These are phyloP conservation scores for Holcopasites calliopsidis DNA, from an alignment of 1,140 invertebrate species.

Conservation along the genomic window DNA sequence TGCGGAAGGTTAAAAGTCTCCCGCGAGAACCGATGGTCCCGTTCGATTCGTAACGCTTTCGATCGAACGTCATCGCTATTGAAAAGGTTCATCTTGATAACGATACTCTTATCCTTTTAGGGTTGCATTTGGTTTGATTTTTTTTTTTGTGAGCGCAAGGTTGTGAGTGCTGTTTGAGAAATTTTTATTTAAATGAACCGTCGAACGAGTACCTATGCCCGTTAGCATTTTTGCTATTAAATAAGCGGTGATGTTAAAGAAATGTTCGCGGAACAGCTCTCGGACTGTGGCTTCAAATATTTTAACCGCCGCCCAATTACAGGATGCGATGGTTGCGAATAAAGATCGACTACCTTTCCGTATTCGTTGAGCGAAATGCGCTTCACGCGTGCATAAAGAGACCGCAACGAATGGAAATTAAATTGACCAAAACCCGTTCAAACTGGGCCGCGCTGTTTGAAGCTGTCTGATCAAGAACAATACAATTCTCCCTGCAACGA, in stretches of 20 bases:
- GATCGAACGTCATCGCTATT: conserved; percentile 4
- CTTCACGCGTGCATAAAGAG: conserved; percentile 1
- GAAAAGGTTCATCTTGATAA: conserved; percentile 15
- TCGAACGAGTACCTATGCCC: too few species aligned
- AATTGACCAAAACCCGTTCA: background rate
- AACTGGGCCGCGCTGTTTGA: conserved; percentile 4
- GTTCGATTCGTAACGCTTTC: background rate
- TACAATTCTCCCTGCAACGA: background rate
- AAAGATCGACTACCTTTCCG: background rate
- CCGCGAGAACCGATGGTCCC: background rate
- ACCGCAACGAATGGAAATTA: background rate
- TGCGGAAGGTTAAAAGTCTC: conserved; percentile 34
- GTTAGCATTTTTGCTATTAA: too few species aligned
- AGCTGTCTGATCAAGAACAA: background rate
- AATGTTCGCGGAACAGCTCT: too few species aligned
- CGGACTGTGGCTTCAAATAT: too few species aligned
- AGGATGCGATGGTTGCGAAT: too few species aligned
- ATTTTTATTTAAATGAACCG: too few species aligned
- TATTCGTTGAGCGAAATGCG: background rate
- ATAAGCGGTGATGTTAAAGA: too few species aligned
- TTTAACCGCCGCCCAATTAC: too few species aligned
- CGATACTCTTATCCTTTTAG: too few species aligned
- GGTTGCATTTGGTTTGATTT: background rate
- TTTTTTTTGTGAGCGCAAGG: background rate
- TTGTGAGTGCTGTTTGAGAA: too few species aligned